Conservation (phyloP, 2,797 vertebrate genomes). For the Pangasius larnaudii region DNA sequence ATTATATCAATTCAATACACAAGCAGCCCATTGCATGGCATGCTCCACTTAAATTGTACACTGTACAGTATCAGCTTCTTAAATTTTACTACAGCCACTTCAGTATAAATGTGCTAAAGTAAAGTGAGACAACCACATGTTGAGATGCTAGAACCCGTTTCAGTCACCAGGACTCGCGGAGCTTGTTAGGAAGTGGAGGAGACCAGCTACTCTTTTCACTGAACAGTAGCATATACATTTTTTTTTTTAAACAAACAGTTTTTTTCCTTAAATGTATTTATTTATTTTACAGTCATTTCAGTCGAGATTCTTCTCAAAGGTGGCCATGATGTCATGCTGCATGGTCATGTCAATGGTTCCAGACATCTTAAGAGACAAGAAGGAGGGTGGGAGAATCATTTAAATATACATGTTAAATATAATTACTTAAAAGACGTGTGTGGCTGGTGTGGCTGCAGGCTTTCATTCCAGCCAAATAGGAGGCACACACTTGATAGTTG, state of each 20-base stretch:
- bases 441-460: not conserved
- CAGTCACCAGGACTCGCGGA: slow-evolving; percentile 50
- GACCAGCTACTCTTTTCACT: slow-evolving; percentile 43
- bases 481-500: not conserved
- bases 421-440: not conserved
- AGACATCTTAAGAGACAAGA: slow-evolving; percentile 76
- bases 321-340: slow-evolving; percentile 89
- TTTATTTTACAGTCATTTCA: slow-evolving; percentile 59
- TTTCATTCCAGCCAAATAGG: not conserved
- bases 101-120: slow-evolving; percentile 40
- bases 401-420: not conserved
- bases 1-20: not conserved
- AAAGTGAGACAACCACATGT: slow-evolving; percentile 41
- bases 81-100: slow-evolving; percentile 33
- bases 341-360: slow-evolving; percentile 84
- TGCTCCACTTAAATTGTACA: slow-evolving; percentile 43
- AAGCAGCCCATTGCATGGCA: not conserved
- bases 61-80: slow-evolving; percentile 34
- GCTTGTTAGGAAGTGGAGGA: slow-evolving; percentile 25
- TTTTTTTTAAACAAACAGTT: not conserved
- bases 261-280: not conserved
- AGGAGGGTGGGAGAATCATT: fast-evolving
- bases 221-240: slow-evolving; percentile 31
- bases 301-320: slow-evolving; percentile 87
- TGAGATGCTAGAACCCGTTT: slow-evolving; percentile 52